A percentile compares a stretch with the other conserved stretches of the same genome.
Evolutionary conservation across 2,888 invertebrate species (phyloP).

Genomic region (Caenorhabditis panamensis): DNA sequence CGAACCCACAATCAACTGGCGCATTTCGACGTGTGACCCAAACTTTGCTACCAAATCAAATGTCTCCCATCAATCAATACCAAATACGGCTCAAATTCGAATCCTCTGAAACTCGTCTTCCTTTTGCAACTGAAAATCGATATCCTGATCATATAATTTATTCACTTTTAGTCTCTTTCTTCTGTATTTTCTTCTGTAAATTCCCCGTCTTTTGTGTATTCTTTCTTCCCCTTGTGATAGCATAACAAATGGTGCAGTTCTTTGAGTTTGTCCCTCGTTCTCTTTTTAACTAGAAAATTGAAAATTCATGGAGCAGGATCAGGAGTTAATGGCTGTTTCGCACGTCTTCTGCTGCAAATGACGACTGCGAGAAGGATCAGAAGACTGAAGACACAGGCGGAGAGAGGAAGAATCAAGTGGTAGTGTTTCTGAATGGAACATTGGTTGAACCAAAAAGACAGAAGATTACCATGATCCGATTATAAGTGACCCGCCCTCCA

Average conservation of each 20-base stretch:
- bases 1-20: conserved; percentile 57
- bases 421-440: conserved; percentile 16
- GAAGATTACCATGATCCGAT: neutral
- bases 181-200: conserved; percentile 4
- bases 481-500: neutral
- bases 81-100: neutral
- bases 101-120: neutral
- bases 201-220: neutral
- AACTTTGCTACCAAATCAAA: neutral
- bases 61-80: neutral
- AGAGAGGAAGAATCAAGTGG: neutral
- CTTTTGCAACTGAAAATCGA: neutral
- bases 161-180: neutral
- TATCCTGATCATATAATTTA: conserved; percentile 18
- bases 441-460: too few relatives aligned
- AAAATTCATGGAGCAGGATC: neutral
- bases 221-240: conserved; percentile 1
- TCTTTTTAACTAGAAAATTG: neutral
- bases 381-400: conserved; percentile 10
- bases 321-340: too few relatives aligned
- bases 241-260: conserved; percentile 12
- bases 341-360: neutral
- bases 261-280: neutral
- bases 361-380: conserved; percentile 10
- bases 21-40: conserved; percentile 60